Percentiles rank a stretch among this genome's conserved stretches.
Evolutionary conservation across 1,140 invertebrate genomes (phyloP).

Genomic region (Aphis craccivora): DNA sequence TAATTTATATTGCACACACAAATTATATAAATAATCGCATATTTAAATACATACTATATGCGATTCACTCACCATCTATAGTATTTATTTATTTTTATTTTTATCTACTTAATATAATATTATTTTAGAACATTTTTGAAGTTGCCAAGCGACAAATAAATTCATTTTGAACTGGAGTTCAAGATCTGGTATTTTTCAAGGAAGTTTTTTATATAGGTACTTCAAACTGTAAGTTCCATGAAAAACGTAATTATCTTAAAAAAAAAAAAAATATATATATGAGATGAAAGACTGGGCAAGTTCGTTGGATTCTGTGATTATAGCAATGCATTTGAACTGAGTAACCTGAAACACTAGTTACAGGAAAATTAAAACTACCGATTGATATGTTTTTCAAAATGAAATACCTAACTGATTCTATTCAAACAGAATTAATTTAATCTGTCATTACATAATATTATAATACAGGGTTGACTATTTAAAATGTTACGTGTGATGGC

Average conservation of each 20-base stretch:
- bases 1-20: background rate
- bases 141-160: background rate
- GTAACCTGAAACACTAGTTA: background rate
- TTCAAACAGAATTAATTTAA: background rate
- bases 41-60: no score
- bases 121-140: background rate
- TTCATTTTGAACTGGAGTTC: background rate
- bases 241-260: background rate
- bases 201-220: background rate
- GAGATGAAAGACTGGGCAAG: no score
- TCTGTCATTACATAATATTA: background rate
- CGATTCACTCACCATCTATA: no score
- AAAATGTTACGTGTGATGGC: background rate
- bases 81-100: background rate
- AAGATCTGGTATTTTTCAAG: background rate
- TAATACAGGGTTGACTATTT: background rate
- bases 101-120: background rate
- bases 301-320: background rate
- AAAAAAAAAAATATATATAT: background rate
- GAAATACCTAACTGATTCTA: background rate
- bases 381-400: background rate
- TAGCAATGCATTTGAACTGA: background rate
- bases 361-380: background rate
- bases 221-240: background rate
- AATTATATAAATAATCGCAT: no score